These are phyloP conservation scores for Turdus rufiventris DNA, from an alignment of 2,113 vertebrate genomes.

Conservation along the genomic window DNA sequence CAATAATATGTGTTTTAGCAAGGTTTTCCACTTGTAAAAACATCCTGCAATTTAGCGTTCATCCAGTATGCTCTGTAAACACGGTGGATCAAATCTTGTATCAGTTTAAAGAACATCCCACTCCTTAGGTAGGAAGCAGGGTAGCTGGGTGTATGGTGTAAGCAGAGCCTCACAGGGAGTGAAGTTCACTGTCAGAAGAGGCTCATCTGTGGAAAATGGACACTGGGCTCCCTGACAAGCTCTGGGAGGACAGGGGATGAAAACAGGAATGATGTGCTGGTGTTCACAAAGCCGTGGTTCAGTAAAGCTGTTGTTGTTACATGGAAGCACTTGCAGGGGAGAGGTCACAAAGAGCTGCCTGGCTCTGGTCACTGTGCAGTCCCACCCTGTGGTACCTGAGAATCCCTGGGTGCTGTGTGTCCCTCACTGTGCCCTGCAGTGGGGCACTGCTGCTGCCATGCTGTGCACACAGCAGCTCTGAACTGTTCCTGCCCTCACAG, in stretches of 20 bases:
- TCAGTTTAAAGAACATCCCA: not conserved
- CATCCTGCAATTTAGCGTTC: constrained; percentile 63
- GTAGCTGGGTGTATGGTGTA: not conserved
- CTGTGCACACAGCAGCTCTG: not conserved
- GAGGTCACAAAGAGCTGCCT: not conserved
- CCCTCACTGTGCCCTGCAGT: not conserved
- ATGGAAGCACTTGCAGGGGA: not conserved
- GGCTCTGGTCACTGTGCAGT: not conserved
- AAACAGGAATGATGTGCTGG: not conserved
- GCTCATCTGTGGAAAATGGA: not conserved
- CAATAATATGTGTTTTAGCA: constrained; percentile 63
- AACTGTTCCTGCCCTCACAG: not conserved
- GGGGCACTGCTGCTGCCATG: not conserved
- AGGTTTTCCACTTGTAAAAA: constrained; percentile 64
- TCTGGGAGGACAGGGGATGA: not conserved
- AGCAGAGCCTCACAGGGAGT: not conserved
- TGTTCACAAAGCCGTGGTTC: not conserved
- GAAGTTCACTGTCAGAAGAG: not conserved
- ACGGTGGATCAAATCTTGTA: not conserved
- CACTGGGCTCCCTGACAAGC: not conserved
- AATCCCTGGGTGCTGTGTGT: not conserved
- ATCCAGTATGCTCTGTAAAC: constrained; percentile 41
- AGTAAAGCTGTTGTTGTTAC: not conserved
- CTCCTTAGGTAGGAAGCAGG: not conserved
- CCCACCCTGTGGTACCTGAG: not conserved